A percentile compares a stretch with the other conserved stretches of the same genome.
These are phyloP conservation scores for Cerastis rubricosa DNA, from an alignment of 2,888 invertebrate genomes.

Conservation along the genomic window DNA sequence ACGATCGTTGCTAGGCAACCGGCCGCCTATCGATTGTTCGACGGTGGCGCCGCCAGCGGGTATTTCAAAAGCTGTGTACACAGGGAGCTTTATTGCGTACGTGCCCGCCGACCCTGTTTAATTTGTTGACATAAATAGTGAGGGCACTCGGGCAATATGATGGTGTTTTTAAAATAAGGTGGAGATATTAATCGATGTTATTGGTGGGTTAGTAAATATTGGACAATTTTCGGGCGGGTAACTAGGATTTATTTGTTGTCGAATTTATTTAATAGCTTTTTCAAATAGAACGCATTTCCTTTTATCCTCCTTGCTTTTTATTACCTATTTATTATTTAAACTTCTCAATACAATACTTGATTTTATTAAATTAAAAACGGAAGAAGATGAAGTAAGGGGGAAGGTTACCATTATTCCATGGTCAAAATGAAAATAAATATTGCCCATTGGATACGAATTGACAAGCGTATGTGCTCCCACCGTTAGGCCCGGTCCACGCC, in stretches of 20 bases:
- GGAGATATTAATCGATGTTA: conserved; percentile 53
- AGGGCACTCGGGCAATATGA: conserved; percentile 56
- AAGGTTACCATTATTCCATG: not conserved
- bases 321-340: not conserved
- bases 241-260: conserved; percentile 22
- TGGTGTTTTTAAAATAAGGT: conserved; percentile 61
- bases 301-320: not conserved
- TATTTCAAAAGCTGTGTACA: conserved; percentile 58
- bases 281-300: not conserved
- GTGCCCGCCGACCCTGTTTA: conserved; percentile 67
- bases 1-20: conserved; percentile 89
- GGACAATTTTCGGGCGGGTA: conserved; percentile 23
- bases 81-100: conserved; percentile 69
- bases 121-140: conserved; percentile 69
- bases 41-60: conserved; percentile 82
- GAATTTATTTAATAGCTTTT: conserved; percentile 16
- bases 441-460: conserved; percentile 43
- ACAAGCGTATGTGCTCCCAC: conserved; percentile 67
- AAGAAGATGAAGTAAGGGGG: not conserved
- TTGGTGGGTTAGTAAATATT: conserved; percentile 37
- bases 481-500: conserved; percentile 74
- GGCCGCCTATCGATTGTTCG: conserved; percentile 86
- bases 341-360: not conserved
- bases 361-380: not conserved
- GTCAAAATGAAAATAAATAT: not conserved